Conservation (phyloP, 2,797 vertebrate genomes). For the Gymnothorax javanicus region DNA sequence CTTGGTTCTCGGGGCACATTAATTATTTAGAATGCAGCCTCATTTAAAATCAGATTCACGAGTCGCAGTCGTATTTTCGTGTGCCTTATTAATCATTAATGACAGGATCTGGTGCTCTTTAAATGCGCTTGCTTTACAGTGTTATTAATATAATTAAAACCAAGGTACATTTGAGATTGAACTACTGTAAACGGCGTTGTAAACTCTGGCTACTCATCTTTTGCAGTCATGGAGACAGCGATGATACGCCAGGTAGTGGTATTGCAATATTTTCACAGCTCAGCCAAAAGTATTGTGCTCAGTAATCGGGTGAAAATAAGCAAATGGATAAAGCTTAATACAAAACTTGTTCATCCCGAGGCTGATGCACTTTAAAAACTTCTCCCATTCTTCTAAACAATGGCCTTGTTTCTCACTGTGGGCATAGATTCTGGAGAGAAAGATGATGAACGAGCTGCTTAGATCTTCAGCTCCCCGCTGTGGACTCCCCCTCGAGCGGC, state of each 20-base stretch:
- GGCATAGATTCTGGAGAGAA: neutral
- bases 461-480: slow-evolving; percentile 5
- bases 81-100: slow-evolving; percentile 69
- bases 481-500: slow-evolving; percentile 11
- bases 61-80: slow-evolving; percentile 73
- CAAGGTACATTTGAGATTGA: neutral
- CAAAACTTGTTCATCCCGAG: neutral
- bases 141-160: slow-evolving; percentile 12
- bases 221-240: neutral
- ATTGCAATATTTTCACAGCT: neutral
- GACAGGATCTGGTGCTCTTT: slow-evolving; percentile 70
- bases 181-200: neutral
- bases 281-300: neutral
- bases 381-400: neutral
- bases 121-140: slow-evolving; percentile 49
- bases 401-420: slow-evolving; percentile 3
- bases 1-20: slow-evolving; percentile 64
- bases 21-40: slow-evolving; percentile 70
- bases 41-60: slow-evolving; percentile 73
- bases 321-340: neutral
- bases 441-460: neutral
- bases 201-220: neutral
- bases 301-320: neutral
- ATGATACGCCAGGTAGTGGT: neutral
- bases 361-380: neutral